phyloP scores from a whole-genome alignment of 1,140 invertebrate genomes.

The Drosophila nigromelanica region DNA sequence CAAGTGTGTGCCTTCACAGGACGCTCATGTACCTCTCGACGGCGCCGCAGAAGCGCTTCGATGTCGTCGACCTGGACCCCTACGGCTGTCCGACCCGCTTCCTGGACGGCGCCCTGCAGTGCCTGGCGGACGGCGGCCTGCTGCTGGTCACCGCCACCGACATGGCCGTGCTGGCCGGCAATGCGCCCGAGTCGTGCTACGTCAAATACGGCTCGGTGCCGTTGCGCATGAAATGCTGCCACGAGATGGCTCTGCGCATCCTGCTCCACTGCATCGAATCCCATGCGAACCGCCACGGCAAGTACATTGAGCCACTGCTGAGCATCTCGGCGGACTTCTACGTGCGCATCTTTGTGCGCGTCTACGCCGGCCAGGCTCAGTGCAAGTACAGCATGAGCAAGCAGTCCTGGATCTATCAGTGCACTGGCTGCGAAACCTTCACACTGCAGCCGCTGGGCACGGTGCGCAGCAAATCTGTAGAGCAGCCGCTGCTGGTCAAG shows the following conservation, averaged over 20 bases:
- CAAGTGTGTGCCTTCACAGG: constrained; percentile 83
- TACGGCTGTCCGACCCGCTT: constrained; percentile 98
- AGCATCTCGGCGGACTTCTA: constrained; percentile 99
- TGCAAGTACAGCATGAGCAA: constrained; percentile 95
- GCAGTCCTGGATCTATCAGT: constrained; percentile 94
- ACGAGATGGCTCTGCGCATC: constrained; percentile 98
- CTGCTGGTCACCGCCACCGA: constrained; percentile 99
- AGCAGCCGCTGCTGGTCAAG: constrained; percentile 86
- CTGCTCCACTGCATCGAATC: constrained; percentile 94
- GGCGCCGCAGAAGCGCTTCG: constrained; percentile 88
- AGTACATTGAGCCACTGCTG: constrained; percentile 95
- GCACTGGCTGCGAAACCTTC: constrained; percentile 93
- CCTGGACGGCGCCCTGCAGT: constrained; percentile 95
- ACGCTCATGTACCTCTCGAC: constrained; percentile 93
- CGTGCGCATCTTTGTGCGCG: constrained; percentile 95
- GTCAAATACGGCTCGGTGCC: constrained; percentile 97
- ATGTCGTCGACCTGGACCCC: constrained; percentile 98
- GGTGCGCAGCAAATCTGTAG: constrained; percentile 66
- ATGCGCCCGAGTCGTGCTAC: constrained; percentile 95
- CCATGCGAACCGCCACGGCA: constrained; percentile 95
- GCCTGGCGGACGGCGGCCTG: constrained; percentile 90
- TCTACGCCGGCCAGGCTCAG: constrained; percentile 90
- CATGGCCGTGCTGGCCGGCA: constrained; percentile 98
- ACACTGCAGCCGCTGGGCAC: constrained; percentile 91
- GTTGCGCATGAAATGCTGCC: constrained; percentile 93